Base-by-base conservation (phyloP, 2,888 invertebrate genomes). In the Rhynchonema sp. region DNA sequence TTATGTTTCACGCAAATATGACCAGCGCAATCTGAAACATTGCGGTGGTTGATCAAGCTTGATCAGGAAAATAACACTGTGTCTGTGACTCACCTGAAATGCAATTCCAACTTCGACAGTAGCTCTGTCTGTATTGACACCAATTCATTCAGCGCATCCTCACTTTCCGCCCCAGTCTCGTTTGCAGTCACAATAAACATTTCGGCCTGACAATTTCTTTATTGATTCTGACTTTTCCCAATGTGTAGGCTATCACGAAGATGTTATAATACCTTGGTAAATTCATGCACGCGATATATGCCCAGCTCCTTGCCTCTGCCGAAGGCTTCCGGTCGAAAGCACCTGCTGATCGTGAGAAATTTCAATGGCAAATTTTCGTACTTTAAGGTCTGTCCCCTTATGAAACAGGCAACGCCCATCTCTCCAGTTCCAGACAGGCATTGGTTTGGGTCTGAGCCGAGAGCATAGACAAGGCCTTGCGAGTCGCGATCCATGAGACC, bases 381-480 rank as follows among this genome's bases (percentile, higher is more conserved):
- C n/a, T 63, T 56, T 58, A 70, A 68, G 1, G 63, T 66, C 63
- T 55, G n/a, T 63, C 66, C 29, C 56, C 59, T 55, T 66, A 62
- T 46, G 26, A 64, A 63, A 9, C 66, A 61, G 54, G 68, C 70
- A 23, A 72, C 67, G 28, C 72, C 72, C 70, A 72, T 72, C 62
- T 72, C 72, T n/a, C 69, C 71, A 13, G 72, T 72, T 29, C 72
- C 72, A 0, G 72, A 70, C 46, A 72, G 62, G 58, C 67, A 69
- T 2, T 64, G 57, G 28, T 64, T 56, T 0, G 63, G 56, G 6
- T 66, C 62, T 17, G 62, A 13, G 6, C 2, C 9, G n/a, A 38
- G 27, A 13, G 3, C 20, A 26, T 56, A 46, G 30, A 23, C 2
- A 3, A 30, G 23, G n/a, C 30, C 30, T 17, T n/a, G n/a, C n/a